Evolutionary conservation across 2,888 invertebrate species (phyloP).

Genomic region (Druceiella hillmani): DNA sequence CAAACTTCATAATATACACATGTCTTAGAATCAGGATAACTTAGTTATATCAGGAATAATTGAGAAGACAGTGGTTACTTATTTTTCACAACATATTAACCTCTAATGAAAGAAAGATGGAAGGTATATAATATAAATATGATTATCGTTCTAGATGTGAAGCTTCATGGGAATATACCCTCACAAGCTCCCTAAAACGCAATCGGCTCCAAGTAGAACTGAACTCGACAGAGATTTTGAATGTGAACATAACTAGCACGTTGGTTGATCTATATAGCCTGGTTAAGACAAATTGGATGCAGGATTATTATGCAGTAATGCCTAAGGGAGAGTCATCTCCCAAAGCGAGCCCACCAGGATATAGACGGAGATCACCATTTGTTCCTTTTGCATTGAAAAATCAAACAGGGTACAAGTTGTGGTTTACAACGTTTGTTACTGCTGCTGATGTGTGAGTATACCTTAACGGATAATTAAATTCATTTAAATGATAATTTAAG

Average conservation of each 20-base stretch:
- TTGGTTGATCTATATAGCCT: constrained; percentile 76
- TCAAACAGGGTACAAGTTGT: constrained; percentile 80
- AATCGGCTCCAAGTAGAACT: constrained; percentile 59
- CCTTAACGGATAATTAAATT: no score
- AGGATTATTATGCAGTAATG: constrained; percentile 59
- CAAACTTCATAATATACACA: no score
- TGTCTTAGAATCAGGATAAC: no score
- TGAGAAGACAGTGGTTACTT: no score
- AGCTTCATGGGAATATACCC: constrained; percentile 63
- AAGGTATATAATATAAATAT: no score
- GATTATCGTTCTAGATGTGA: no score
- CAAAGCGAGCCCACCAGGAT: constrained; percentile 53
- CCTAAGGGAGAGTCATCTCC: constrained; percentile 34
- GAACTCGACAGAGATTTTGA: constrained; percentile 66
- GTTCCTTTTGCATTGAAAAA: constrained; percentile 93
- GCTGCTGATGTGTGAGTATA: constrained; percentile 54
- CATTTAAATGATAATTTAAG: background rate
- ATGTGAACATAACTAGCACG: constrained; percentile 85
- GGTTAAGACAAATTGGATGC: constrained; percentile 83
- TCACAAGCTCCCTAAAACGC: constrained; percentile 51
- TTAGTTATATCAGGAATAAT: no score
- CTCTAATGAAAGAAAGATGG: no score
- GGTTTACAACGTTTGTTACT: constrained; percentile 79
- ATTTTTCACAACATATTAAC: no score
- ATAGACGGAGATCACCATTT: constrained; percentile 80